A percentile compares a stretch with the other conserved stretches of the same genome.
phyloP scores from a whole-genome alignment of 2,113 vertebrate genomes.

The Athene noctua region DNA sequence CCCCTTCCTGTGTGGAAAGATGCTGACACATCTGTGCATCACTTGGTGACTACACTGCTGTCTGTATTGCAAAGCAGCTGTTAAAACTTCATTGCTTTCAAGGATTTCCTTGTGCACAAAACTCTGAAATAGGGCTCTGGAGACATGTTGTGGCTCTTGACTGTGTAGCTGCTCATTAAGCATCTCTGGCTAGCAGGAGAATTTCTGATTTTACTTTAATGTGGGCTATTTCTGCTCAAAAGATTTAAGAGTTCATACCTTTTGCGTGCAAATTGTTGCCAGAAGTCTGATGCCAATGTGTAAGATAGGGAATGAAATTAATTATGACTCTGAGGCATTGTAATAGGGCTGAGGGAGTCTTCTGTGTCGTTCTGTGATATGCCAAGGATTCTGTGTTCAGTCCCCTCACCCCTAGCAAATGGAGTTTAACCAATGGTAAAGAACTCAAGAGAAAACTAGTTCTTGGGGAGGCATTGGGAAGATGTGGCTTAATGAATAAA shows the following conservation, averaged over 20 bases:
- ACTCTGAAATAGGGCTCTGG: not conserved
- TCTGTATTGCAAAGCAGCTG: not conserved
- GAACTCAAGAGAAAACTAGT: not conserved
- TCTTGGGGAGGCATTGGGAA: not conserved
- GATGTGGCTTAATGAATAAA: not conserved
- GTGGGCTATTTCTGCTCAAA: not conserved
- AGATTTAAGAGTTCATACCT: not conserved
- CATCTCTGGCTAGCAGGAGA: not conserved
- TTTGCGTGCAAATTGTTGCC: not conserved
- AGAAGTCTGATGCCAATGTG: not conserved
- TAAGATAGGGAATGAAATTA: not conserved
- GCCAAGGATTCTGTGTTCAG: not conserved
- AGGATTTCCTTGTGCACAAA: not conserved
- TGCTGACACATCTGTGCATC: slow-evolving; percentile 35
- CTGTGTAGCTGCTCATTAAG: not conserved
- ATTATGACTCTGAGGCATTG: not conserved
- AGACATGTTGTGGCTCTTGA: not conserved
- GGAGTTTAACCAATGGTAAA: not conserved
- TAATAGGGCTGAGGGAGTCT: not conserved
- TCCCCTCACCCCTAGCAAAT: not conserved
- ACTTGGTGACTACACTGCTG: not conserved
- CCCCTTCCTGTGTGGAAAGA: not conserved
- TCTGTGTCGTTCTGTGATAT: not conserved
- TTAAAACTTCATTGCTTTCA: not conserved
- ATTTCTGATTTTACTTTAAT: not conserved